phyloP scores from a whole-genome alignment of 2,888 invertebrate genomes.

The Amblyjoppa fuscipennis region DNA sequence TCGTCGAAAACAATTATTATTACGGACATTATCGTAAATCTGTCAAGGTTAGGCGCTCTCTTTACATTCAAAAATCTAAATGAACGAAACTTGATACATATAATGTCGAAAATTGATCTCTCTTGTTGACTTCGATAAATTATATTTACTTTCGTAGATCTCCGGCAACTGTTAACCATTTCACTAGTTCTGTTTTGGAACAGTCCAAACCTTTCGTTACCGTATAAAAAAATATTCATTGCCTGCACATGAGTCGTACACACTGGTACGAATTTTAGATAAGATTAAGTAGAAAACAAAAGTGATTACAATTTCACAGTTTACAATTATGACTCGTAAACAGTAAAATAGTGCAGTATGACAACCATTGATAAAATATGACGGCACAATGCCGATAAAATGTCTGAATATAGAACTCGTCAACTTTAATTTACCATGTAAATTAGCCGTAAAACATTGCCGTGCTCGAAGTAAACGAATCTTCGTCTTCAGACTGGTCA shows the following conservation, averaged over 20 bases:
- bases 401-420: background rate
- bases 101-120: background rate
- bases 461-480: too few species aligned
- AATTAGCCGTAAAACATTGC: too few species aligned
- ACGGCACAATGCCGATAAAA: background rate
- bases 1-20: background rate
- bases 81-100: background rate
- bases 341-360: background rate
- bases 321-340: background rate
- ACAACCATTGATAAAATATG: background rate
- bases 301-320: background rate
- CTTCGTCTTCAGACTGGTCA: constrained; percentile 80
- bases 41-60: background rate
- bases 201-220: background rate
- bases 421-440: background rate
- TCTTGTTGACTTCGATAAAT: background rate
- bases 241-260: background rate
- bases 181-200: background rate
- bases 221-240: background rate
- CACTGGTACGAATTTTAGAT: background rate
- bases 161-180: background rate
- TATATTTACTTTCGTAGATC: background rate
- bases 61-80: background rate
- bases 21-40: background rate
- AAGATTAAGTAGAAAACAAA: background rate